Evolutionary conservation across 2,888 invertebrate genomes (phyloP).

Genomic region (Caenorhabditis parvicauda): DNA sequence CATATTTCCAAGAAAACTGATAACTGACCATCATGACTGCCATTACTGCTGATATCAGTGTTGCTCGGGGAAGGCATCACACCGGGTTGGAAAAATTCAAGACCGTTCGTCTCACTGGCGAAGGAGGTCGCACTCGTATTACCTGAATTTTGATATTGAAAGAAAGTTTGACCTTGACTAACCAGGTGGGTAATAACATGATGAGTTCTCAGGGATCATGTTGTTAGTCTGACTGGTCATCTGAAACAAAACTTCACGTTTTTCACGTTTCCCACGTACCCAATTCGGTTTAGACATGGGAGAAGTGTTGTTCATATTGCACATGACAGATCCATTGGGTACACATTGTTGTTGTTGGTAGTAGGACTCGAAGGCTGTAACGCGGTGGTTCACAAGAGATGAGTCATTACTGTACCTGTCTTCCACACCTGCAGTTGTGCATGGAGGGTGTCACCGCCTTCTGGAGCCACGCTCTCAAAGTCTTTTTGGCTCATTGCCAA

Average conservation of each 20-base stretch:
- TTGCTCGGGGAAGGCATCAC: conserved; percentile 38
- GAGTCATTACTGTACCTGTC: conserved; percentile 41
- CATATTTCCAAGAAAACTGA: too few species aligned
- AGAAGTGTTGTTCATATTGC: too few species aligned
- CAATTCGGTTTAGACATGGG: too few species aligned
- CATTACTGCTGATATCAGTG: conserved; percentile 40
- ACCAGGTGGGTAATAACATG: neutral
- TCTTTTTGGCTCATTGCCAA: conserved; percentile 44
- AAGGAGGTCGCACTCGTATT: conserved; percentile 1
- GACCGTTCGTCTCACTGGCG: neutral
- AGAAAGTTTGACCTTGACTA: too few species aligned
- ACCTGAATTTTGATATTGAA: too few species aligned
- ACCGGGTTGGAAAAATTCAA: conserved; percentile 19
- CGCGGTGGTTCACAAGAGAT: neutral
- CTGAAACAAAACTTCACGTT: too few species aligned
- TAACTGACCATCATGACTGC: conserved; percentile 33
- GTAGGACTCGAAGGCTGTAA: conserved; percentile 41
- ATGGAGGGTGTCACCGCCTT: conserved; percentile 57
- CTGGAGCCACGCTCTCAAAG: conserved; percentile 37
- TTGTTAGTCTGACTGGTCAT: conserved; percentile 30
- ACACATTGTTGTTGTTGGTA: conserved; percentile 27
- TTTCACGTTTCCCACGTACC: too few species aligned
- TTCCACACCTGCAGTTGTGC: conserved; percentile 62
- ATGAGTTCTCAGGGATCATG: conserved; percentile 2
- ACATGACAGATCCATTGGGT: too few species aligned